Base-by-base conservation (phyloP, 2,113 vertebrate species). In the Siniperca knerii region DNA sequence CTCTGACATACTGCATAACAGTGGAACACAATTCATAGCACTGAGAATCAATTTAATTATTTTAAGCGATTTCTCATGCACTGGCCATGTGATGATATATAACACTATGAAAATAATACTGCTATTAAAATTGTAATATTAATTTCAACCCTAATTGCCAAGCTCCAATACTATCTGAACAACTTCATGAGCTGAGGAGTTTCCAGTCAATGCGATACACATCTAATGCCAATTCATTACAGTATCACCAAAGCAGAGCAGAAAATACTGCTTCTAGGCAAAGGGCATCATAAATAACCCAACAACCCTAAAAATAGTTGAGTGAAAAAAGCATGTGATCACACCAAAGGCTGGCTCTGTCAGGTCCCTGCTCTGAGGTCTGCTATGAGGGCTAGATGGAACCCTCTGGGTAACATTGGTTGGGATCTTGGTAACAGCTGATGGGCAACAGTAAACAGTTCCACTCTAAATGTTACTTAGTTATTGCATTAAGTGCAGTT, bases 261-360 rank as follows among this genome's bases (percentile, higher is more conserved):
- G 72, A 90, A 84, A 77, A 82, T 40, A 44, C 86, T 55, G 84
- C 87, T 91, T 84, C 68, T 42, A 83, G 81, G 86, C 82, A 91
- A 89, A 90, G 75, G 69, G 37, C 23, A n/a, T 87, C 83, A 92
- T 90, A 93, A 92, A 93, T 91, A 89, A 90, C 71, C 68, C 60
- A 93, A 81, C 70, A 82, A 74, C 18, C 42, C 89, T 87, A 82
- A 89, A 94, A 91, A 92, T 87, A 92, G 89, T 8, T 2, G 48
- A 40, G 40, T 72, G 35, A 68, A 75, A 72, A 73, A 82, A 44
- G 69, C n/a, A 40, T 74, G 72, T 67, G 86, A 90, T 90, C 64
- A 86, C 79, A 86, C 70, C 21, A 73, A 55, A 55, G 88, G 73
- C 81, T 76, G 77, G 57, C 85, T 71, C 55, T 90, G 86, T 77